Evolutionary conservation across 2,888 invertebrate species (phyloP).

Genomic region (Synergus itoensis): DNA sequence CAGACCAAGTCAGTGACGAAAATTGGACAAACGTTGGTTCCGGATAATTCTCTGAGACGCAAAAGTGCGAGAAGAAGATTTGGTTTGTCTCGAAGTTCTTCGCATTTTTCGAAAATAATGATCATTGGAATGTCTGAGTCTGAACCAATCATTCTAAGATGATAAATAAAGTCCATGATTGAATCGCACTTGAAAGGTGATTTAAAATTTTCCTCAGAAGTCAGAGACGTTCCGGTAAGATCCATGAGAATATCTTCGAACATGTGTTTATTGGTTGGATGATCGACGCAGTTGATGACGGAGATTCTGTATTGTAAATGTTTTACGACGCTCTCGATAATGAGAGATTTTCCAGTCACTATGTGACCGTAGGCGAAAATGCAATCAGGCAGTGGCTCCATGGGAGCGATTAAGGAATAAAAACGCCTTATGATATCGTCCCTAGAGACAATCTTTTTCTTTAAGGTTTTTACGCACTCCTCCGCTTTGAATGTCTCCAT

Average conservation of each 20-base stretch:
- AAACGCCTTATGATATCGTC: slow-evolving; percentile 79
- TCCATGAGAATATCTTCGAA: slow-evolving; percentile 87
- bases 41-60: slow-evolving; percentile 86
- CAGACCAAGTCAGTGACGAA: slow-evolving; percentile 89
- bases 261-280: slow-evolving; percentile 87
- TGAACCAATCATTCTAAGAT: slow-evolving; percentile 76
- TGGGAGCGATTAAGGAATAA: slow-evolving; percentile 79
- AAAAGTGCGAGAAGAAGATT: slow-evolving; percentile 87
- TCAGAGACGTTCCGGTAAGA: slow-evolving; percentile 78
- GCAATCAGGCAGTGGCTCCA: slow-evolving; percentile 84
- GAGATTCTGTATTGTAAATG: slow-evolving; percentile 82
- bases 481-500: slow-evolving; percentile 69
- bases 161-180: slow-evolving; percentile 83
- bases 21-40: slow-evolving; percentile 86
- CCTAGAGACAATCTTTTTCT: slow-evolving; percentile 78
- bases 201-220: slow-evolving; percentile 73
- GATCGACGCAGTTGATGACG: slow-evolving; percentile 89
- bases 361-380: slow-evolving; percentile 91
- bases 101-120: slow-evolving; percentile 89
- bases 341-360: slow-evolving; percentile 90
- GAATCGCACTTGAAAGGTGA: slow-evolving; percentile 83
- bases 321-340: slow-evolving; percentile 82
- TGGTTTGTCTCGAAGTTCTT: slow-evolving; percentile 86
- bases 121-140: slow-evolving; percentile 79
- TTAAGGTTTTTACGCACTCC: slow-evolving; percentile 75